Evolutionary conservation across 2,888 invertebrate species (phyloP).

Genomic region (Drosophila paracracens): DNA sequence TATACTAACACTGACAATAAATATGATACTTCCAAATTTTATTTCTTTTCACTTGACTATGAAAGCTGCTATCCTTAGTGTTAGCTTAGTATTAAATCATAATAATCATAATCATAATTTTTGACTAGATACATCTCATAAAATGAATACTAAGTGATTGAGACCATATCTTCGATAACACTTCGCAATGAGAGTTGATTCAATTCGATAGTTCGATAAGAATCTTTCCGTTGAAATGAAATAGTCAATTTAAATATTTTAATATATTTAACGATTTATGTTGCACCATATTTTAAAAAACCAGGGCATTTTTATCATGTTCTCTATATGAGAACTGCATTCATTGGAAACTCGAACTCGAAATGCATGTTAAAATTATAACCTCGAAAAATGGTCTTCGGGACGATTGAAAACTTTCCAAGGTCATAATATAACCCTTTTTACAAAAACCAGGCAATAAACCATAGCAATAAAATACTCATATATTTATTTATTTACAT

Average conservation of each 20-base stretch:
- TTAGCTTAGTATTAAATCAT: background rate
- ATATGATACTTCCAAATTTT: accelerated
- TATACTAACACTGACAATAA: background rate
- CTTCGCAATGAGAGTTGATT: background rate
- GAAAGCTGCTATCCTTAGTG: background rate
- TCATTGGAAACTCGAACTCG: background rate
- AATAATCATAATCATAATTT: background rate
- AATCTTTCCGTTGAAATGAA: background rate
- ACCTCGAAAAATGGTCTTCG: too few species aligned
- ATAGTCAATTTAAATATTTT: background rate
- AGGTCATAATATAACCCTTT: too few species aligned
- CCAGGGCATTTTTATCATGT: too few species aligned
- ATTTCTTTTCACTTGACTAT: background rate
- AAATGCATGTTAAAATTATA: too few species aligned
- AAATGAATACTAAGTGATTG: background rate
- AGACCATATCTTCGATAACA: background rate
- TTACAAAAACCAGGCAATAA: too few species aligned
- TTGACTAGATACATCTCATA: background rate
- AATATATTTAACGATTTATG: background rate
- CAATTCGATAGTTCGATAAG: background rate
- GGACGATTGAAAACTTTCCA: too few species aligned
- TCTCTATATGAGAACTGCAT: background rate
- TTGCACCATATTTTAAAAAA: background rate
- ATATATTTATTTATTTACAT: too few species aligned
- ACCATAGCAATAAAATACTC: too few species aligned